These are phyloP conservation scores for Micrasema minimum DNA, from an alignment of 1,140 invertebrate genomes.

Conservation along the genomic window DNA sequence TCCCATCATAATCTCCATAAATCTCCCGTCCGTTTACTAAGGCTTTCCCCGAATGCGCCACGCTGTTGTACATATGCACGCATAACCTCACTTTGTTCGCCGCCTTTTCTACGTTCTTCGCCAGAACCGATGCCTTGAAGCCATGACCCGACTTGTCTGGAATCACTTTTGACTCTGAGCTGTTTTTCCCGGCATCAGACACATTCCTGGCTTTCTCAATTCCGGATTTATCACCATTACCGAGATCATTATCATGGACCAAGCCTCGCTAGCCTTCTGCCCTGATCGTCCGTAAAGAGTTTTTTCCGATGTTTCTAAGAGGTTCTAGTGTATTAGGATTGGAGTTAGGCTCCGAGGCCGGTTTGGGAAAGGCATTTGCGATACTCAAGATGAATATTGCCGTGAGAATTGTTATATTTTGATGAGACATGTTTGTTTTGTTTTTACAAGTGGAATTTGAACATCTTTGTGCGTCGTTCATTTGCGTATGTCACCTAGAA, in stretches of 20 bases:
- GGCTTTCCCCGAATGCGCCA: slow-evolving; percentile 21
- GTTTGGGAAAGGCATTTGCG: neutral
- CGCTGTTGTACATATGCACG: slow-evolving; percentile 25
- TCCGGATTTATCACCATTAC: too few species aligned
- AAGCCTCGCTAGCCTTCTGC: too few species aligned
- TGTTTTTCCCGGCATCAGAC: neutral
- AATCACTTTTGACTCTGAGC: neutral
- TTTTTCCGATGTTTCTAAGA: too few species aligned
- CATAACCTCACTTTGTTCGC: slow-evolving; percentile 8
- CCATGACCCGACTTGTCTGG: neutral
- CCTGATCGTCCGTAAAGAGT: too few species aligned
- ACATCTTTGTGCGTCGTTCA: too few species aligned
- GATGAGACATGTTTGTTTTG: neutral
- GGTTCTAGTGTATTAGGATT: too few species aligned
- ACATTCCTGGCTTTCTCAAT: neutral
- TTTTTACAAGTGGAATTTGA: neutral
- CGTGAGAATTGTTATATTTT: neutral
- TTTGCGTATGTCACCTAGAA: too few species aligned
- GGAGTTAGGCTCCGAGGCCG: neutral
- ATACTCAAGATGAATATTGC: neutral
- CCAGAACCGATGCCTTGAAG: slow-evolving; percentile 5
- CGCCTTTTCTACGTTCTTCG: neutral
- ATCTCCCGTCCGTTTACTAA: neutral
- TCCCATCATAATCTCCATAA: slow-evolving; percentile 35
- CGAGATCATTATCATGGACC: too few species aligned